These are phyloP conservation scores for Diabrotica virgifera DNA, from an alignment of 1,140 invertebrate species.

Conservation along the genomic window DNA sequence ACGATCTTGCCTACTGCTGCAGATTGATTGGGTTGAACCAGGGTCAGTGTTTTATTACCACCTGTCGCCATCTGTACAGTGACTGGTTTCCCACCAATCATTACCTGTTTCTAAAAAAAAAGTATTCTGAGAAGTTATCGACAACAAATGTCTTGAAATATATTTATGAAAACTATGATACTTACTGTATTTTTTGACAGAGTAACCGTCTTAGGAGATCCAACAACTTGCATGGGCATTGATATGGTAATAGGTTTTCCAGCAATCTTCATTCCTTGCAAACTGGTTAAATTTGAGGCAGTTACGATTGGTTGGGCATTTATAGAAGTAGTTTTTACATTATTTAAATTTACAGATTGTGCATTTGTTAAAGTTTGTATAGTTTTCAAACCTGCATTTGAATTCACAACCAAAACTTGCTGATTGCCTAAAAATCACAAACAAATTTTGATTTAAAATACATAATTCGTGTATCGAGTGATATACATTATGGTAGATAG, in stretches of 20 bases:
- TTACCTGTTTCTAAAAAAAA: slow-evolving; percentile 56
- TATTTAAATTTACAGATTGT: slow-evolving; percentile 49
- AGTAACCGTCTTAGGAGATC: slow-evolving; percentile 58
- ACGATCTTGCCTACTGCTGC: slow-evolving; percentile 42
- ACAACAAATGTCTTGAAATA: too few relatives aligned
- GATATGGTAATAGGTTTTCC: slow-evolving; percentile 71
- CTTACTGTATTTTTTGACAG: slow-evolving; percentile 49
- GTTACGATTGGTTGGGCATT: slow-evolving; percentile 47
- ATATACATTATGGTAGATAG: too few relatives aligned
- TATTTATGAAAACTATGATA: neutral
- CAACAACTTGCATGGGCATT: slow-evolving; percentile 58
- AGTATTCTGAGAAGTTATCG: neutral
- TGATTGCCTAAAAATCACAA: slow-evolving; percentile 49
- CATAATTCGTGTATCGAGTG: too few relatives aligned
- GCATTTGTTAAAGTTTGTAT: slow-evolving; percentile 62
- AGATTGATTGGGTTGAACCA: slow-evolving; percentile 39
- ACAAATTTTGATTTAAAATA: neutral
- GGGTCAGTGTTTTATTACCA: slow-evolving; percentile 46
- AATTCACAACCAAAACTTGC: slow-evolving; percentile 71
- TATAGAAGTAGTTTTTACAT: slow-evolving; percentile 45
- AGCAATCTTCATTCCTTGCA: slow-evolving; percentile 46
- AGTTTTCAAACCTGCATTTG: slow-evolving; percentile 60
- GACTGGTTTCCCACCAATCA: slow-evolving; percentile 68
- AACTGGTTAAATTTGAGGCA: slow-evolving; percentile 44
- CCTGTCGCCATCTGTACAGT: slow-evolving; percentile 54